phyloP scores from a whole-genome alignment of 2,113 vertebrate species.

The Pomatostomus ruficeps region DNA sequence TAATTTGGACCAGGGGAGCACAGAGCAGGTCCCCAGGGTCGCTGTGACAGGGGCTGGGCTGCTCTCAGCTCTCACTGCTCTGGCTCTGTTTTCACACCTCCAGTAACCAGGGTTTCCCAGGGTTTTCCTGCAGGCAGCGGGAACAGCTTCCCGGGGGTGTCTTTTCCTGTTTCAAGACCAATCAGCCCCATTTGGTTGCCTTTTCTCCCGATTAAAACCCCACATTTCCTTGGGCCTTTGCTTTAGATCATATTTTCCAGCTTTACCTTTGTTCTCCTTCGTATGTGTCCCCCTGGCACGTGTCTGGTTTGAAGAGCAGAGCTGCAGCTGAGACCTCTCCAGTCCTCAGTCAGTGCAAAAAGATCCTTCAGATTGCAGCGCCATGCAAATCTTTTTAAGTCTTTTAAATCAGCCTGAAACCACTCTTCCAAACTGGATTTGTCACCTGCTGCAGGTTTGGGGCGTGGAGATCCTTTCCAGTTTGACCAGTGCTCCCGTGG shows the following conservation, averaged over 20 bases:
- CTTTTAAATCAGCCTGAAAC: neutral
- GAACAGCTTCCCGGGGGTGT: neutral
- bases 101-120: neutral
- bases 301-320: neutral
- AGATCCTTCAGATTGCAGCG: neutral
- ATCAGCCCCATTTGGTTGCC: neutral
- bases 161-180: neutral
- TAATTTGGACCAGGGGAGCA: accelerated
- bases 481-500: neutral
- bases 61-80: neutral
- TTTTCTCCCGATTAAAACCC: neutral
- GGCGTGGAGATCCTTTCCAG: neutral
- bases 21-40: accelerated
- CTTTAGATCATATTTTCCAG: neutral
- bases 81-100: neutral
- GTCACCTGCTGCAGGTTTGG: neutral
- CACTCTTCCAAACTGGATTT: neutral
- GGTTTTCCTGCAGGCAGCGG: neutral
- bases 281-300: neutral
- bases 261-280: neutral
- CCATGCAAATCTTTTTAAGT: no score
- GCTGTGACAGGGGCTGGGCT: neutral
- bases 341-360: neutral
- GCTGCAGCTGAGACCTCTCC: neutral
- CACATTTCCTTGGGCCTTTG: neutral